phyloP scores from a whole-genome alignment of 2,113 vertebrate genomes.

The Pseudopipra pipra region DNA sequence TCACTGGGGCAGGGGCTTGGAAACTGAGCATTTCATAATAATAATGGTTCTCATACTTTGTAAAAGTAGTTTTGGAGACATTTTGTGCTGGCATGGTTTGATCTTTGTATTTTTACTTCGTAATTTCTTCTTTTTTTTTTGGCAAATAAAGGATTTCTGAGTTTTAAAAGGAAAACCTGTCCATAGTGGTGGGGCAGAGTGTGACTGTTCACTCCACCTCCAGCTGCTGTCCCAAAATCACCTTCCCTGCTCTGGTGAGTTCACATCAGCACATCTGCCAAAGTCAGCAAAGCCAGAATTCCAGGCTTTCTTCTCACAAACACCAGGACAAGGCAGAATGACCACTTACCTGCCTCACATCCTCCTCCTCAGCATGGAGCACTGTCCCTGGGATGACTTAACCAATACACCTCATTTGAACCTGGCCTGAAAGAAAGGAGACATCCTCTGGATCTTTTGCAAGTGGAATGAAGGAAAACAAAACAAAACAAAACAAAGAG shows the following conservation, averaged over 20 bases:
- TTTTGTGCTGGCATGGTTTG: conserved; percentile 57
- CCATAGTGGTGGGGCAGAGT: not conserved
- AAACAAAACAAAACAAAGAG: not conserved
- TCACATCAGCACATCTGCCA: not conserved
- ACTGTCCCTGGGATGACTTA: not conserved
- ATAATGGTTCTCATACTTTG: not conserved
- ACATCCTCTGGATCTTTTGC: not conserved
- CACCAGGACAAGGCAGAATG: not conserved
- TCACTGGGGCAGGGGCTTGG: not conserved
- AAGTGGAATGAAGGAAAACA: not conserved
- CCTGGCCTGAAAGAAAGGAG: not conserved
- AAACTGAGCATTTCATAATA: not conserved
- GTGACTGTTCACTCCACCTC: not conserved
- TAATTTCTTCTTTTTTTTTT: conserved; percentile 46
- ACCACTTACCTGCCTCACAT: not conserved
- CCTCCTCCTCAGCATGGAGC: not conserved
- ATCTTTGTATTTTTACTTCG: conserved; percentile 46
- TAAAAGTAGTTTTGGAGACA: not conserved
- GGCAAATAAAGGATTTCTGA: conserved; percentile 55
- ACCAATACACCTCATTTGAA: not conserved
- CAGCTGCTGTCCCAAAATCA: not conserved
- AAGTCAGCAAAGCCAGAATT: not conserved
- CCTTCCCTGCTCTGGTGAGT: not conserved
- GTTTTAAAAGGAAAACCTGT: not conserved
- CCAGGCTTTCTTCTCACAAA: not conserved